Conservation (phyloP, 2,888 invertebrate species). For the Ophioninae sp. region DNA sequence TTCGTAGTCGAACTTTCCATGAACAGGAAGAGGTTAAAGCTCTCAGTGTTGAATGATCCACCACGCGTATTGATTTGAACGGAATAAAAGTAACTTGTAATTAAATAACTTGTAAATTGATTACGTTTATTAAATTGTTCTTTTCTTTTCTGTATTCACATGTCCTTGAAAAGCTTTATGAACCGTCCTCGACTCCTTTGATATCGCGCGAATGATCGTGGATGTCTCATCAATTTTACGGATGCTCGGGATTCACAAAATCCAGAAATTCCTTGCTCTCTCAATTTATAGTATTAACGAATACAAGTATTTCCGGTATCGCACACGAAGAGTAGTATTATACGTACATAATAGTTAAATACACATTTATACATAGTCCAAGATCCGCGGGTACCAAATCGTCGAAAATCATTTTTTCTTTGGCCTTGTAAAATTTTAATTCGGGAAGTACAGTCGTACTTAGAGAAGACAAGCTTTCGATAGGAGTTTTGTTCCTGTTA, state of each 20-base stretch:
- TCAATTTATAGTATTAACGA: constrained; percentile 60
- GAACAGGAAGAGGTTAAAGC: constrained; percentile 11
- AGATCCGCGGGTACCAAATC: constrained; percentile 29
- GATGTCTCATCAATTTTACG: background rate
- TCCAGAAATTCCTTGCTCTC: constrained; percentile 23
- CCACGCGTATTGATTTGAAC: constrained; percentile 43
- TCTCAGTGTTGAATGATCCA: constrained; percentile 34
- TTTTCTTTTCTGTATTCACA: constrained; percentile 4
- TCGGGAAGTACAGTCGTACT: background rate
- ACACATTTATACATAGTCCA: constrained; percentile 50
- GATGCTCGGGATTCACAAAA: background rate
- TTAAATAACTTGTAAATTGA: constrained; percentile 38
- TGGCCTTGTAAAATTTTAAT: background rate
- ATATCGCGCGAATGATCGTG: background rate
- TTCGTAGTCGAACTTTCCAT: constrained; percentile 33
- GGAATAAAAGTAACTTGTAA: constrained; percentile 46
- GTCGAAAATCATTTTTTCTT: background rate
- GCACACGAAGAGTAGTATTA: constrained; percentile 43
- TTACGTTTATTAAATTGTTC: constrained; percentile 13
- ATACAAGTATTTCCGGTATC: constrained; percentile 57
- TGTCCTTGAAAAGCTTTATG: background rate
- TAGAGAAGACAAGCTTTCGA: background rate
- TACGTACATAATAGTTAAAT: constrained; percentile 54
- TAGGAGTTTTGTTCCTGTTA: too few species aligned
- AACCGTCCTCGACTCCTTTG: background rate